Conservation (phyloP, 37 sponge, comb jelly and placozoan species). For the Halisarca cf. caerulea region DNA sequence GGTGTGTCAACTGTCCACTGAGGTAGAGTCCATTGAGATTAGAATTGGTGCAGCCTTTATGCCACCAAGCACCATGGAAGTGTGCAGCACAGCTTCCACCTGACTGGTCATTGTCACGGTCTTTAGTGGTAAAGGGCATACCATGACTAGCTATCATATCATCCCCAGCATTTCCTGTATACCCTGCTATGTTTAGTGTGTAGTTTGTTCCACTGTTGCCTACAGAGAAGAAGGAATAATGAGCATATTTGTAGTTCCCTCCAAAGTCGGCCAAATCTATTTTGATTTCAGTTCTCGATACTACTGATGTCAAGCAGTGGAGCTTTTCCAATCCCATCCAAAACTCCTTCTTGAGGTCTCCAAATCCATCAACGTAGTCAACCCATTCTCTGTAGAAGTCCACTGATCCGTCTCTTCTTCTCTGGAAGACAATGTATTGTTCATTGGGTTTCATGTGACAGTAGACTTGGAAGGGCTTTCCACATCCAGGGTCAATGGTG, state of each 20-base stretch:
- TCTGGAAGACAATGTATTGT: conserved; percentile 64
- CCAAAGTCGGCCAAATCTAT: conserved; percentile 15
- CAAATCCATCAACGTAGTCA: conserved; percentile 58
- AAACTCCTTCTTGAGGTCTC: conserved; percentile 51
- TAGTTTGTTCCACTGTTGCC: conserved; percentile 15
- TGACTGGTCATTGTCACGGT: conserved; percentile 6
- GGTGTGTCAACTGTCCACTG: neutral
- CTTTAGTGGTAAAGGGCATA: conserved; percentile 6
- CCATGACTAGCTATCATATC: neutral
- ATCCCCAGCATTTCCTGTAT: conserved; percentile 34
- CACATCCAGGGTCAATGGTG: conserved; percentile 31
- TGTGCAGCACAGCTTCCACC: neutral
- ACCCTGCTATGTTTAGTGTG: conserved; percentile 20
- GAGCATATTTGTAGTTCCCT: conserved; percentile 18
- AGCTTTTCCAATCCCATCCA: conserved; percentile 75
- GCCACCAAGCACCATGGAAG: conserved; percentile 49
- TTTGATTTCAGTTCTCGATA: neutral
- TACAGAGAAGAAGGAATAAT: conserved; percentile 32
- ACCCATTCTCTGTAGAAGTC: conserved; percentile 40
- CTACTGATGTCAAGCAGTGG: conserved; percentile 41
- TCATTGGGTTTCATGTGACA: conserved; percentile 23
- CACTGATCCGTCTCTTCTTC: conserved; percentile 17
- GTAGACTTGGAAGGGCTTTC: neutral
- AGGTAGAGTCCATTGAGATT: conserved; percentile 34
- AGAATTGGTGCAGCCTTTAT: neutral